Conservation (phyloP, 2,113 vertebrate species). For the Turdus rufiventris region DNA sequence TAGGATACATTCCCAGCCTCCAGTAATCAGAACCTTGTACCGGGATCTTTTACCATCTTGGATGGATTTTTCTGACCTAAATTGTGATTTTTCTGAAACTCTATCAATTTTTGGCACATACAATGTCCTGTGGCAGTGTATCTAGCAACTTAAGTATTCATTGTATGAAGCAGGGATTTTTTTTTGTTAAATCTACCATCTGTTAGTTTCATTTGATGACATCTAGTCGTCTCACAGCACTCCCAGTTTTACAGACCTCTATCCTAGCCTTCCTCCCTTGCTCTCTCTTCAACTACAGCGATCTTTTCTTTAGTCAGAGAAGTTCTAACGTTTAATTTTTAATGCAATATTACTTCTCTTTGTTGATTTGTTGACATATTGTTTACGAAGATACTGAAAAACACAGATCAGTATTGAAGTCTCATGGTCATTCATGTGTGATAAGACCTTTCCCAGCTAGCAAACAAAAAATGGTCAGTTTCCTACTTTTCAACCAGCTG, state of each 20-base stretch:
- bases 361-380: neutral
- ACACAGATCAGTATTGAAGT: neutral
- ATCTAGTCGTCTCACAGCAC: neutral
- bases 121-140: neutral
- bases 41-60: neutral
- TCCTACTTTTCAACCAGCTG: neutral
- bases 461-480: neutral
- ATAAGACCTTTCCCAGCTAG: neutral
- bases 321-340: neutral
- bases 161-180: neutral
- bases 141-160: neutral
- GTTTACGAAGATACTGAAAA: neutral
- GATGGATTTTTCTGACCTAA: neutral
- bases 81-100: neutral
- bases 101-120: neutral
- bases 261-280: accelerated
- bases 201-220: neutral
- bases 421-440: neutral
- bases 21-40: neutral
- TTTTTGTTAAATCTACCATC: neutral
- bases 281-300: neutral
- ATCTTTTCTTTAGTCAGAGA: neutral
- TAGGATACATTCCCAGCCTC: neutral
- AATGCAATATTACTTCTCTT: neutral
- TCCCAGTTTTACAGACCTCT: neutral